Base-by-base conservation (phyloP, 2,797 vertebrate genomes). In the Monodelphis domestica region DNA sequence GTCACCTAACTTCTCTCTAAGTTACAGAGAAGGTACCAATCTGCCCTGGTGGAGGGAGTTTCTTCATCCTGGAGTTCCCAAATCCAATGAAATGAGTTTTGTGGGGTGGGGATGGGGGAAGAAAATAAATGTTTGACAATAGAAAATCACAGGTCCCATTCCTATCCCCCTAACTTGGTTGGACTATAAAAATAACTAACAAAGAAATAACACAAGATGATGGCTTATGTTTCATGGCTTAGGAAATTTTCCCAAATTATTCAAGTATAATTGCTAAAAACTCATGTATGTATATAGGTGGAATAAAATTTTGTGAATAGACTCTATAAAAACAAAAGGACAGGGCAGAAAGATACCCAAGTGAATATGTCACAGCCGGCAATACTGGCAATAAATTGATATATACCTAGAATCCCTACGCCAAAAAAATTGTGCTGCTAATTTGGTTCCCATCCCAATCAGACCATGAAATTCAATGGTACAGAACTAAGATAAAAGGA, bases 311-410 rank as follows among this genome's bases (percentile, higher is more conserved):
- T 45, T 84, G 26, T 11, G 70, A 84, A 84, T 45, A 38, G 24
- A 84, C 70, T 78, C 38, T 78, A n/a, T 45, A 45, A 26, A 78
- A 6, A 45, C 9, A 78, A 78, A 78, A 11, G 11, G 70, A 84
- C 70, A 84, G 10, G 70, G 38, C 93, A 93, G 53, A 92, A 94
- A 84, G 94, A 93, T 54, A 51, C 30, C 70, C 26, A 89, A 93
- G 94, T 96, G 95, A 95, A 88, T 70, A 89, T 89, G 51, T 88
- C 90, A 51, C 45, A 53, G 17, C 51, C 84, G 78, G 33, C 63
- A 55, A 12, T 5, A 50, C 55, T 29, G 51, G 50, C n/a, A n/a
- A 21, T 24, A 78, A 63, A 78, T 45, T 55, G 45, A 87, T 38
- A 0, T 63, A 78, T 78, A 1, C 38, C 63, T 24, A 24, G 15